phyloP scores from a whole-genome alignment of 2,888 invertebrate genomes.

The Clunio marinus region DNA sequence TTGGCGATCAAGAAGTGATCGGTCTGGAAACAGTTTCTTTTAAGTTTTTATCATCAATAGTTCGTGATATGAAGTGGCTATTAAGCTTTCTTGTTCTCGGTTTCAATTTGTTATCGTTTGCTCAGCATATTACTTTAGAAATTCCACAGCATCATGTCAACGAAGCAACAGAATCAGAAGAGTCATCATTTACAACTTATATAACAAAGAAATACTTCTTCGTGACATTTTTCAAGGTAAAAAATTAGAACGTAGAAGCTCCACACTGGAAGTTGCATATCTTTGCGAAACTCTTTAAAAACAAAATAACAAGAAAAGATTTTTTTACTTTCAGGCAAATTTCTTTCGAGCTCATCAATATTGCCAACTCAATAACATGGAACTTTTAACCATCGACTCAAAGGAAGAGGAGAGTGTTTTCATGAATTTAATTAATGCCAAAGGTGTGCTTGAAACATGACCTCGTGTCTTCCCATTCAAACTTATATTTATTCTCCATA shows the following conservation, averaged over 20 bases:
- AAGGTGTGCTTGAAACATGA: conserved; percentile 18
- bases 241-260: too few relatives aligned
- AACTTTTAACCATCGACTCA: conserved; percentile 32
- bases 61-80: too few relatives aligned
- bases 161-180: background rate
- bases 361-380: conserved; percentile 18
- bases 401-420: conserved; percentile 27
- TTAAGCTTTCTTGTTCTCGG: too few relatives aligned
- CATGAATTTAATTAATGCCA: conserved; percentile 22
- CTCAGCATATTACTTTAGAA: background rate
- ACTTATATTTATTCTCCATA: background rate
- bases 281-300: too few relatives aligned
- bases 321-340: conserved; percentile 31
- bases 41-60: background rate
- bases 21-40: background rate
- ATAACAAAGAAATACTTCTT: conserved; percentile 24
- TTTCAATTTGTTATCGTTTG: too few relatives aligned
- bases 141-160: background rate
- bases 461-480: background rate
- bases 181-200: background rate
- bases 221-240: conserved; percentile 30
- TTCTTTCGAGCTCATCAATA: conserved; percentile 35
- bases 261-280: too few relatives aligned
- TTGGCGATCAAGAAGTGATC: too few relatives aligned
- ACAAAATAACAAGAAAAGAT: too few relatives aligned